Evolutionary conservation across 2,888 invertebrate genomes (phyloP).

Genomic region (Melinaea menophilus): DNA sequence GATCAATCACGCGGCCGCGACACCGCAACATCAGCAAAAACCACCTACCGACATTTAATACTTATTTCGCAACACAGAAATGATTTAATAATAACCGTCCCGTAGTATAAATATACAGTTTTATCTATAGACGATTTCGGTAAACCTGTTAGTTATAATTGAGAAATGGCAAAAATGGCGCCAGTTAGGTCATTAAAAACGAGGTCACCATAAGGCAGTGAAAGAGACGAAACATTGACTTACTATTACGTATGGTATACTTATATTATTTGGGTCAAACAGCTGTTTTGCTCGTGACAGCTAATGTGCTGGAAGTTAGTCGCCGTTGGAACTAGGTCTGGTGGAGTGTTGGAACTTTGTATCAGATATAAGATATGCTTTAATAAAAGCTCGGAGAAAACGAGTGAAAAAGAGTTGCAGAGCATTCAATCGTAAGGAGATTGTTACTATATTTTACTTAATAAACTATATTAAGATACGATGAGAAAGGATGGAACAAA

Average conservation of each 20-base stretch:
- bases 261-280: slow-evolving; percentile 47
- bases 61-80: background rate
- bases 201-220: slow-evolving; percentile 48
- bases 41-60: background rate
- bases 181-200: slow-evolving; percentile 51
- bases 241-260: slow-evolving; percentile 33
- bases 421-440: too few relatives aligned
- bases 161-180: slow-evolving; percentile 47
- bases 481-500: too few relatives aligned
- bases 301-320: slow-evolving; percentile 35
- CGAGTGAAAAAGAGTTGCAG: too few relatives aligned
- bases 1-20: slow-evolving; percentile 12
- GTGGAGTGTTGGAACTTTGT: slow-evolving; percentile 1
- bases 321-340: slow-evolving; percentile 17
- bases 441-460: too few relatives aligned
- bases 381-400: background rate
- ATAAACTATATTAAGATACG: too few relatives aligned
- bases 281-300: slow-evolving; percentile 51
- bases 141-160: slow-evolving; percentile 41
- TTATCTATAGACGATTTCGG: slow-evolving; percentile 6
- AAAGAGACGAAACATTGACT: slow-evolving; percentile 23
- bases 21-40: slow-evolving; percentile 8
- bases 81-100: background rate
- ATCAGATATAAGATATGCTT: background rate
- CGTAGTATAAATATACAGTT: background rate